Conservation (phyloP, 2,113 vertebrate genomes). For the Rhagologus leucostigma region DNA sequence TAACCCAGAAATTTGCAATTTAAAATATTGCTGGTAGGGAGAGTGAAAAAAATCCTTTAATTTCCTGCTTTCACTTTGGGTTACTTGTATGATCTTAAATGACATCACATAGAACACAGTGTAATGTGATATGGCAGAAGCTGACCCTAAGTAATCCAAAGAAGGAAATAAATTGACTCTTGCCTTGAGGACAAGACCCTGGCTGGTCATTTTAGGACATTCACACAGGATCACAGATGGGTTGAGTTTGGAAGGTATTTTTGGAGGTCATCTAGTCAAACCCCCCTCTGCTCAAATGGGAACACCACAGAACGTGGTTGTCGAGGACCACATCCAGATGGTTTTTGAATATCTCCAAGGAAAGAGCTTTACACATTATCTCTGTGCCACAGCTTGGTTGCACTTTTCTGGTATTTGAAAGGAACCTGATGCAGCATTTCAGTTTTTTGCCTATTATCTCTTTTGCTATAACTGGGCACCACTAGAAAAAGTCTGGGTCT, state of each 20-base stretch:
- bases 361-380: not conserved
- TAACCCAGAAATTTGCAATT: not conserved
- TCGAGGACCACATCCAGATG: not conserved
- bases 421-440: not conserved
- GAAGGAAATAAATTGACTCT: not conserved
- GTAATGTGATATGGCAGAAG: not conserved
- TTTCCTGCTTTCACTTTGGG: not conserved
- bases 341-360: not conserved
- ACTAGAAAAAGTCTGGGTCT: not conserved
- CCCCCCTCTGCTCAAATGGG: accelerated
- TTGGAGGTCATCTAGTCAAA: not conserved
- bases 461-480: not conserved
- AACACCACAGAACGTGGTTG: not conserved
- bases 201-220: not conserved
- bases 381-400: not conserved
- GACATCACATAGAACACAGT: not conserved
- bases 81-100: not conserved
- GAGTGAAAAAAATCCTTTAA: not conserved
- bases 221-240: not conserved
- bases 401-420: not conserved
- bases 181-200: not conserved
- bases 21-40: not conserved
- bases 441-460: not conserved
- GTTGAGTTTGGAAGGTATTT: not conserved
- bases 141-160: not conserved